phyloP scores from a whole-genome alignment of 2,113 vertebrate genomes.

The Mesitornis unicolor region DNA sequence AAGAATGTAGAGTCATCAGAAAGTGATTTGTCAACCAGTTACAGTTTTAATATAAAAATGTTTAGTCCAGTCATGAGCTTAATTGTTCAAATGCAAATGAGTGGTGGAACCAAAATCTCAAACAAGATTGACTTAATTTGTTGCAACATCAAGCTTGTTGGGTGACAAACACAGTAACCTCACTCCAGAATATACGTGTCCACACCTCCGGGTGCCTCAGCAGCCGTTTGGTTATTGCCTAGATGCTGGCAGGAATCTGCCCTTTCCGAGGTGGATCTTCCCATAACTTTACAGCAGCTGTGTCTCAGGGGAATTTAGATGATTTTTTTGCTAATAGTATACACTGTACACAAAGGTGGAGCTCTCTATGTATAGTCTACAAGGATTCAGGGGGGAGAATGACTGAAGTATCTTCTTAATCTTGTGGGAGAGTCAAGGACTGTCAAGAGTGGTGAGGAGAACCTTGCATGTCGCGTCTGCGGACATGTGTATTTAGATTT shows the following conservation, averaged over 20 bases:
- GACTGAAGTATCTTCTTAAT: neutral
- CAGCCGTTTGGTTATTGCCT: neutral
- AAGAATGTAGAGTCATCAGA: neutral
- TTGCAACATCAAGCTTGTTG: neutral
- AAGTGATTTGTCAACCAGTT: slow-evolving; percentile 7
- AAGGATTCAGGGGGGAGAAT: neutral
- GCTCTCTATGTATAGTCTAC: accelerated
- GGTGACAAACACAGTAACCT: neutral
- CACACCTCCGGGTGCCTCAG: accelerated
- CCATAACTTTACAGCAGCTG: neutral
- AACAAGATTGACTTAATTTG: neutral
- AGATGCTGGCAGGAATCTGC: neutral
- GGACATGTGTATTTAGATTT: neutral
- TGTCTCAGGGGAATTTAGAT: neutral
- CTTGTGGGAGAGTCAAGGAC: neutral
- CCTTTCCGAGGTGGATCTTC: neutral
- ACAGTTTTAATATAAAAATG: slow-evolving; percentile 39
- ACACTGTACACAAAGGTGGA: neutral
- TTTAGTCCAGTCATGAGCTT: slow-evolving; percentile 24
- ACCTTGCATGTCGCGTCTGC: neutral
- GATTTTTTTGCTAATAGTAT: neutral
- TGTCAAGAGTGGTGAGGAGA: neutral
- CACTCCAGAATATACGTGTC: neutral
- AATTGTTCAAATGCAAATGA: neutral
- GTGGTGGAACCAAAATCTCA: neutral